Evolutionary conservation across 2,113 vertebrate species (phyloP), one percentile per base, ranked within the genome.

Genomic region (Chloropsis cyanopogon): DNA sequence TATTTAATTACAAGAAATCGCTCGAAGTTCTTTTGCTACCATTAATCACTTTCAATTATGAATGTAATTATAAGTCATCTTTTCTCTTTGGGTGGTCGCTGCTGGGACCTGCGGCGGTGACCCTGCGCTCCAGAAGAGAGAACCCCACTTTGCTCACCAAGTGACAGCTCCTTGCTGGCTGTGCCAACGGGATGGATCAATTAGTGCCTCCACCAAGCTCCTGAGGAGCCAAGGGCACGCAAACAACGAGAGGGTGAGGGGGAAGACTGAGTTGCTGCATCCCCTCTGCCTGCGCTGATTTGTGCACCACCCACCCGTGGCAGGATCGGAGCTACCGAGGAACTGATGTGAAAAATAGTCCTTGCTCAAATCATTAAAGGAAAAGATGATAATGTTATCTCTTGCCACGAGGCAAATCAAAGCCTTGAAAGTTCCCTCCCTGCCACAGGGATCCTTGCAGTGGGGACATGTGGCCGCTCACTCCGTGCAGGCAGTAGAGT

Each of bases 11-110:
- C 88, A 46, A 96, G 91, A 97, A 97, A 97, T 94, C 23, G 96
- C 97, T 97, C 22, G 21, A 97, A 97, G 97, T 97, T 97, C 95
- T 97, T 96, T 97, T 69, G 84, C 96, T 97, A 56, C 96, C 95
- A 97, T 97, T 97, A 97, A 97, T 97, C 97, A 97, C 94, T 97
- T 96, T 91, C 96, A 97, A 97, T 97, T 97, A 97, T 2, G 83
- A 93, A 68, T 85, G 95, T 96, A 97, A 97, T 97, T 97, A 97
- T 35, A 95, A 97, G 82, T 80, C 96, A 94, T 95, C 84, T 93
- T 92, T 59, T 87, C 97, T 97, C 96, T 96, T 97, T 96, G 96
- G 97, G 96, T 96, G 96, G 96, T 82, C 88, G 84, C 95, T 82
- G 82, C 88, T 35, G 93, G 94, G 94, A 96, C 93, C 79, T 7